Percentiles rank a stretch among this genome's conserved stretches.
phyloP scores from a whole-genome alignment of 2,113 vertebrate species.

The Poecile atricapillus region DNA sequence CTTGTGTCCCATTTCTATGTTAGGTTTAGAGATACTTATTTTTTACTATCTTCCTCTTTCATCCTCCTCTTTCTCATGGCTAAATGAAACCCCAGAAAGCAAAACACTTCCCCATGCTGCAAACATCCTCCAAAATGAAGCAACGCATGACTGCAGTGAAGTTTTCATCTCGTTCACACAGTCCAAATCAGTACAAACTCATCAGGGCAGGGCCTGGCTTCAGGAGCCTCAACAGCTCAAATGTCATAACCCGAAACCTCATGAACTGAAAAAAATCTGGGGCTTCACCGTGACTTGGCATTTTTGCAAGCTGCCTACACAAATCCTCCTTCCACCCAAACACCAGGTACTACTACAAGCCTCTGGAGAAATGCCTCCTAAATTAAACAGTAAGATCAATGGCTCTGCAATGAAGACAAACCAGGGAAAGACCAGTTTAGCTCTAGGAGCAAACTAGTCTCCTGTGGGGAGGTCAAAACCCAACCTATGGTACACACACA shows the following conservation, averaged over 20 bases:
- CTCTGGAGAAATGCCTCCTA: neutral
- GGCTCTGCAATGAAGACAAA: neutral
- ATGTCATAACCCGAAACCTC: neutral
- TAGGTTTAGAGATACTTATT: neutral
- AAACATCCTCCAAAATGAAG: neutral
- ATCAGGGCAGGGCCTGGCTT: neutral
- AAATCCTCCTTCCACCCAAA: neutral
- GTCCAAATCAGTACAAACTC: neutral
- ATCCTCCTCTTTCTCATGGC: neutral
- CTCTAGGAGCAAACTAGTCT: neutral
- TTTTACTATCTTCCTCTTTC: neutral
- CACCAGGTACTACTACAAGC: neutral
- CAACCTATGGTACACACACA: neutral
- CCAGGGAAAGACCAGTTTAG: neutral
- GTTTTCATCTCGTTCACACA: neutral
- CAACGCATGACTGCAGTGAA: neutral
- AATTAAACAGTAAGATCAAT: neutral
- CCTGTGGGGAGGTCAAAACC: neutral
- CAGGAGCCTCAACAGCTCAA: neutral
- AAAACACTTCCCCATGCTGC: neutral
- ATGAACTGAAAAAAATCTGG: accelerated
- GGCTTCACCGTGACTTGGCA: accelerated
- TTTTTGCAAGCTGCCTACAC: neutral
- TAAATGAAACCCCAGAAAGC: neutral
- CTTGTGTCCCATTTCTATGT: neutral